A percentile compares a stretch with the other conserved stretches of the same genome.
Evolutionary conservation across 2,113 vertebrate genomes (phyloP).

Genomic region (Ariopsis seemanni): DNA sequence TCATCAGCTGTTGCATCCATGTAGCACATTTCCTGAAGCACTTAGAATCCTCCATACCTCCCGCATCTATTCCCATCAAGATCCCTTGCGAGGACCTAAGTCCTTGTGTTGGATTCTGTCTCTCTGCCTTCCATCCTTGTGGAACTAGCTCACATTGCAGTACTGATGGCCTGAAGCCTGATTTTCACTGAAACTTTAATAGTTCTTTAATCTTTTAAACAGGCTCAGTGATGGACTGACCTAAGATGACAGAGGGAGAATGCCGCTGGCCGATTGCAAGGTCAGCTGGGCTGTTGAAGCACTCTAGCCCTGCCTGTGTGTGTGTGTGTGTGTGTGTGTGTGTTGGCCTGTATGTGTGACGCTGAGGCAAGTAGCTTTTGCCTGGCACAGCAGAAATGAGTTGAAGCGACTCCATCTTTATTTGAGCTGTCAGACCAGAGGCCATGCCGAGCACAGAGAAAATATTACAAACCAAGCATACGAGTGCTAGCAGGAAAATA

Average conservation of each 20-base stretch:
- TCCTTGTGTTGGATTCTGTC: constrained; percentile 12
- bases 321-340: not conserved
- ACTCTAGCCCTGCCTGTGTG: not conserved
- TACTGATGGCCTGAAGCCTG: constrained; percentile 31
- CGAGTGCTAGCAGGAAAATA: constrained; percentile 22
- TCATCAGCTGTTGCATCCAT: constrained; percentile 2
- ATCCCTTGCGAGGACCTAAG: constrained; percentile 34
- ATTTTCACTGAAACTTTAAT: constrained; percentile 53
- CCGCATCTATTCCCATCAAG: constrained; percentile 34
- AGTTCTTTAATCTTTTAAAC: constrained; percentile 54
- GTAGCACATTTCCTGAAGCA: constrained; percentile 10
- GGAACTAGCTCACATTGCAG: constrained; percentile 36
- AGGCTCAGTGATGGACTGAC: constrained; percentile 37
- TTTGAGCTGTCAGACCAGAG: constrained; percentile 42
- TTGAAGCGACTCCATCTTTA: constrained; percentile 39
- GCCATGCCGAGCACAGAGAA: constrained; percentile 21
- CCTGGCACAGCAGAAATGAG: constrained; percentile 41
- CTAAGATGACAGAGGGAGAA: constrained; percentile 27
- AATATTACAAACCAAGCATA: constrained; percentile 40
- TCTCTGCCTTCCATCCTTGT: not conserved
- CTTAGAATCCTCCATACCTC: not conserved
- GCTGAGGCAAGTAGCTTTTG: constrained; percentile 34
- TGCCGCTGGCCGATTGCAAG: constrained; percentile 24
- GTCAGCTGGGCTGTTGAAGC: constrained; percentile 13
- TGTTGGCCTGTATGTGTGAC: constrained; percentile 31